Conservation (phyloP, 2,797 vertebrate species). For the Sebastes diploproa region DNA sequence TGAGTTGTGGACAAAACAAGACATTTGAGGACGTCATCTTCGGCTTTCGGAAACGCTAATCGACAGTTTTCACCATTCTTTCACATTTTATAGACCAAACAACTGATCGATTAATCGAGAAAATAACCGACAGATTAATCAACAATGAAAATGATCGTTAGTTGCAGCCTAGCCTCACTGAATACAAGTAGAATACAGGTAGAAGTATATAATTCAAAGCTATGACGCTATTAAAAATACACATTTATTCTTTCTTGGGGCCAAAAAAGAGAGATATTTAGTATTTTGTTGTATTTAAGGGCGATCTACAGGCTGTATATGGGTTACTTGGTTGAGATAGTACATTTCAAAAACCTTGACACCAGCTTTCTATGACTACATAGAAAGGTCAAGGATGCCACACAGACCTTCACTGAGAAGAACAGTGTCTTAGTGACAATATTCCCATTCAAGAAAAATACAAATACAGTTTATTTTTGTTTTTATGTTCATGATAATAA, state of each 20-base stretch:
- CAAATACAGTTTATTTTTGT: neutral
- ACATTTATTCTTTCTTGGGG: neutral
- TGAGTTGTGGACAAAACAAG: no score
- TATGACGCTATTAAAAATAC: neutral
- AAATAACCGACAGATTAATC: no score
- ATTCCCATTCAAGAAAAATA: neutral
- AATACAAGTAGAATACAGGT: neutral
- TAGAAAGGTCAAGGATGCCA: slow-evolving; percentile 23
- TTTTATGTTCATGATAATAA: neutral
- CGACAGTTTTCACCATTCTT: no score
- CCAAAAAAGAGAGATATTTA: neutral
- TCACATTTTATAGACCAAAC: no score
- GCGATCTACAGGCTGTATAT: neutral
- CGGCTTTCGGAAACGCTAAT: rapidly evolving
- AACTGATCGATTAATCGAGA: no score
- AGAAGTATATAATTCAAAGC: neutral
- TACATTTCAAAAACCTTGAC: neutral
- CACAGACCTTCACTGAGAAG: neutral
- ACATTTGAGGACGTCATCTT: no score
- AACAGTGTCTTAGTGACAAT: neutral
- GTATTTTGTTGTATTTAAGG: neutral
- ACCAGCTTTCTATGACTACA: neutral
- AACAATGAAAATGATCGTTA: no score
- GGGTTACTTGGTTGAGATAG: neutral
- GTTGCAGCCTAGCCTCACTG: neutral